Evolutionary conservation across 1,140 invertebrate genomes (phyloP).

Genomic region (Papilio glaucus): DNA sequence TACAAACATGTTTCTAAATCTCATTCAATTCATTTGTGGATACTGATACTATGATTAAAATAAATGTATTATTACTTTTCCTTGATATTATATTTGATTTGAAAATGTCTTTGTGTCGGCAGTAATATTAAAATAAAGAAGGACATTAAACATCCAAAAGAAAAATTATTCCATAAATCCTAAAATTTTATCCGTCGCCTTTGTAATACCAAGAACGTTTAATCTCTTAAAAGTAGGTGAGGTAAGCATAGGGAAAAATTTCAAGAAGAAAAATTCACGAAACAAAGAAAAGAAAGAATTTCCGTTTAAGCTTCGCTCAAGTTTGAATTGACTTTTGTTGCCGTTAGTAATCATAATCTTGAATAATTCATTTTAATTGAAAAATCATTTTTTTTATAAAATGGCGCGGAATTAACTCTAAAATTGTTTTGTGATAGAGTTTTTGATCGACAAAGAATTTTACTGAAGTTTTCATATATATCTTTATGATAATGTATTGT

Average conservation of each 20-base stretch:
- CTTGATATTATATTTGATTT: neutral
- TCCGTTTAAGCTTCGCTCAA: constrained; percentile 12
- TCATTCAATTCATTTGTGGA: neutral
- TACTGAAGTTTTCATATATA: too few species aligned
- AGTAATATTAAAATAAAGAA: constrained; percentile 18
- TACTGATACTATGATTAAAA: neutral
- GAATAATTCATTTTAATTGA: constrained; percentile 33
- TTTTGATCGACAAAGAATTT: too few species aligned
- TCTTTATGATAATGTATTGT: too few species aligned
- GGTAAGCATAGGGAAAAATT: constrained; percentile 31
- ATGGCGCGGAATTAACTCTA: too few species aligned
- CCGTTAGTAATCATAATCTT: constrained; percentile 30
- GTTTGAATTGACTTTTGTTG: constrained; percentile 35
- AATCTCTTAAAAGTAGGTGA: constrained; percentile 33
- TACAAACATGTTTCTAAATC: too few species aligned
- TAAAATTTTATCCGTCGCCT: constrained; percentile 14
- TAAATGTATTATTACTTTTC: neutral
- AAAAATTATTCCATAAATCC: constrained; percentile 22
- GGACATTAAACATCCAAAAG: constrained; percentile 13
- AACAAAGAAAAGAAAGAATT: constrained; percentile 32
- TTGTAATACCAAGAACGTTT: constrained; percentile 28
- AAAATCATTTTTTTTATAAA: neutral
- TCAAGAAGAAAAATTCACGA: constrained; percentile 17
- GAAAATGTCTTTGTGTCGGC: neutral
- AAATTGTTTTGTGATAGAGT: too few species aligned